These are phyloP conservation scores for Cisticola juncidis DNA, from an alignment of 2,113 vertebrate genomes.

Conservation along the genomic window DNA sequence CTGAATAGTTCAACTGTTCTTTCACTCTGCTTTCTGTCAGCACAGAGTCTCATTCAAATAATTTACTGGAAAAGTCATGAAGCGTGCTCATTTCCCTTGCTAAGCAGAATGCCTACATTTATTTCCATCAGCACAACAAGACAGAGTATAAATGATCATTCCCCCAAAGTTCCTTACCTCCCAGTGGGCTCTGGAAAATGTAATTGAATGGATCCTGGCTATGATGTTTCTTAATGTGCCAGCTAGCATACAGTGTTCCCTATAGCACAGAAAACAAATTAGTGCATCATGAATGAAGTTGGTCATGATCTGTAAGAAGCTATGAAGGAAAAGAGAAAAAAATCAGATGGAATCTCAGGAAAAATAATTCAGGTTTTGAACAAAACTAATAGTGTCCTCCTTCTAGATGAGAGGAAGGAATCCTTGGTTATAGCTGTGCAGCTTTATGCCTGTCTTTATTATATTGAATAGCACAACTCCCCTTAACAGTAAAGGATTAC, in stretches of 20 bases:
- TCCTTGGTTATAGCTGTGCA: accelerated
- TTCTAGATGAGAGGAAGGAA: neutral
- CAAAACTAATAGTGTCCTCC: neutral
- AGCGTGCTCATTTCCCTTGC: neutral
- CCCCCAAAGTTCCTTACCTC: neutral
- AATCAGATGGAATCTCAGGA: neutral
- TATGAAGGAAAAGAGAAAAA: neutral
- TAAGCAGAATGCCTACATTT: neutral
- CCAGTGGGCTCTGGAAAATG: neutral
- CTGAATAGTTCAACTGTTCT: neutral
- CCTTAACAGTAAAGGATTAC: neutral
- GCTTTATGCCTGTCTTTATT: neutral
- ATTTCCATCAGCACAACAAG: neutral
- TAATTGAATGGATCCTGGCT: neutral
- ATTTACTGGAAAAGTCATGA: neutral
- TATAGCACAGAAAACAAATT: neutral
- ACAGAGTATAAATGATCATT: neutral
- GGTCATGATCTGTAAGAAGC: neutral
- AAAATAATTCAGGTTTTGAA: neutral
- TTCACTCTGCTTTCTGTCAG: neutral
- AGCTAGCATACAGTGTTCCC: neutral
- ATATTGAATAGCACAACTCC: neutral
- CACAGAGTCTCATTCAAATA: neutral
- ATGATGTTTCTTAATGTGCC: neutral
- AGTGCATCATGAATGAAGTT: neutral